Base-by-base conservation (phyloP, 2,113 vertebrate genomes). In the Chaetura pelagica region DNA sequence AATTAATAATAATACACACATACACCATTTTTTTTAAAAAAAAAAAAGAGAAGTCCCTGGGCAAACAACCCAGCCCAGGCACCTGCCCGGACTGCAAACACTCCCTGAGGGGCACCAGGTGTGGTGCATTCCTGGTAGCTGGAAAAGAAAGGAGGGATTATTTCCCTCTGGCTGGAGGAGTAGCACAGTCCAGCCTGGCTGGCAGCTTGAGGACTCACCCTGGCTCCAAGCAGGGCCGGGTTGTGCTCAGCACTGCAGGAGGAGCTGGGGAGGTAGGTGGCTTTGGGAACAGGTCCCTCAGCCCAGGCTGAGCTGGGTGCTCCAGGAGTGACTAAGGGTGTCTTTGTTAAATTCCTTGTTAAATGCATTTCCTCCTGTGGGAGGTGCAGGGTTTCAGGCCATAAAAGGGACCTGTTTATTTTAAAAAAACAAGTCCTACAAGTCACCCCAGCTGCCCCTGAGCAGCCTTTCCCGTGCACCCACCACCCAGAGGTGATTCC, bases 1-100 rank as follows among this genome's bases (percentile, higher is more conserved):
- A 81, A 90, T 46, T 97, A 83, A 64, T 35, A 84, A 71, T 51
- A 73, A n/a, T n/a, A 7, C 6, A n/a, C 19, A n/a, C 40, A 42
- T 14, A 42, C 40, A 42, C 40, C 10, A 42, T 42, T 42, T 42
- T n/a, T n/a, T n/a, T n/a, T n/a, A 64, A n/a, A 13, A 15, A 35
- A 68, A 20, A 22, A 48, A 75, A 51, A n/a, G 16, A 61, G 42
- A 9, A 32, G 51, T 35, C 83, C n/a, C 88, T 48, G 24, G 64
- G 86, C 92, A 96, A 97, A 94, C 92, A 96, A 77, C 6, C 49
- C 15, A 8, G 61, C 42, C 75, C 49, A 9, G 75, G 91, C 49
- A 2, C 62, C 91, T 3, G 29, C 67, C n/a, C 0, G 85, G 90
- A 93, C 49, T 12, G 95, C 95, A 96, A 97, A 95, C 92, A 92